phyloP scores from a whole-genome alignment of 1,140 invertebrate genomes.

The Zaprionus inermis region DNA sequence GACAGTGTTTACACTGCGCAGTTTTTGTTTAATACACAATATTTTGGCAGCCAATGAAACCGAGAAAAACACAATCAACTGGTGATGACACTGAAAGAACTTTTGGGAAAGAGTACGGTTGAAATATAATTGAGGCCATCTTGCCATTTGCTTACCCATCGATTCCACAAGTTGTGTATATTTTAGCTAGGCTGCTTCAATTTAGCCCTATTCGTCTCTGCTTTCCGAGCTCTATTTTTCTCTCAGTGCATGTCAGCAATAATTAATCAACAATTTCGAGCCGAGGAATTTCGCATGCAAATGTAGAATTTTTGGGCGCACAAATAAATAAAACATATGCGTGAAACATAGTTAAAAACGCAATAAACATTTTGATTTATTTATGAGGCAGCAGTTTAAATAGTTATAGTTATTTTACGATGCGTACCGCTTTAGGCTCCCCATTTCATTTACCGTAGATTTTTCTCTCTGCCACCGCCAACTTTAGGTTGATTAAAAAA shows the following conservation, averaged over 20 bases:
- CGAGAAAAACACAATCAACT: constrained; percentile 28
- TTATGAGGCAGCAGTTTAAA: background rate
- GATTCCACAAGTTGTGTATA: background rate
- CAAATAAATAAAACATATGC: background rate
- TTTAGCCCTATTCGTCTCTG: too few relatives aligned
- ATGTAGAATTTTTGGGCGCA: constrained; percentile 1
- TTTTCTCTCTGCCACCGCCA: background rate
- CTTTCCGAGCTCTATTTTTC: too few relatives aligned
- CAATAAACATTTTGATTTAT: constrained; percentile 1
- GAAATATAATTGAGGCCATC: background rate
- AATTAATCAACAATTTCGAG: background rate
- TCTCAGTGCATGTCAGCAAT: constrained; percentile 3
- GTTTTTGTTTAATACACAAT: constrained; percentile 40
- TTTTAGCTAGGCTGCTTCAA: too few relatives aligned
- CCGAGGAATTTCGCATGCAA: background rate
- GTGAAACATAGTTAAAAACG: background rate
- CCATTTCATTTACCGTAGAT: background rate
- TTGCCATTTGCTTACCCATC: background rate
- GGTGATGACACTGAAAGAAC: constrained; percentile 9
- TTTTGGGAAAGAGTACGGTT: background rate
- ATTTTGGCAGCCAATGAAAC: constrained; percentile 18
- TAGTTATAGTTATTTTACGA: background rate
- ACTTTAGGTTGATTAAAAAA: constrained; percentile 1
- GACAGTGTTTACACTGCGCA: constrained; percentile 35
- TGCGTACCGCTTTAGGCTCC: background rate